Percentiles rank a stretch among this genome's conserved stretches.
Evolutionary conservation across 2,888 invertebrate genomes (phyloP).

Genomic region (Pristionchus japonicus): DNA sequence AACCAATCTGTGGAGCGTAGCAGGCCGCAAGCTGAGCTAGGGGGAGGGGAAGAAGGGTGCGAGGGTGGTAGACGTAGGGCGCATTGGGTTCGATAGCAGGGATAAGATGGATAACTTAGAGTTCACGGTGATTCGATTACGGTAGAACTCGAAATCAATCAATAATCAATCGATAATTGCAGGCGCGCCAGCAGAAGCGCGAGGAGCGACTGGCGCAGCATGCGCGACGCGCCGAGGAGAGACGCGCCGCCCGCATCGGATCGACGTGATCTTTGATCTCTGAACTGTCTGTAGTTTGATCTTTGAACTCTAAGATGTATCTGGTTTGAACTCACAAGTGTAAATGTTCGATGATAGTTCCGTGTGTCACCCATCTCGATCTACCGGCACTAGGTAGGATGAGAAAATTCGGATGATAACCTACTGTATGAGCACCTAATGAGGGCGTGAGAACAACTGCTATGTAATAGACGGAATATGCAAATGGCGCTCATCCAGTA

Average conservation of each 20-base stretch:
- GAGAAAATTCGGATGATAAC: no score
- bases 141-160: not conserved
- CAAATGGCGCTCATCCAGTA: no score
- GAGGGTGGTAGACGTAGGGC: not conserved
- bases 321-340: not conserved
- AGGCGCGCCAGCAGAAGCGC: constrained; percentile 8
- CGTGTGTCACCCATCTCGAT: not conserved
- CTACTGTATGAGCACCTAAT: no score
- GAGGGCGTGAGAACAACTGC: no score
- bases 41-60: not conserved
- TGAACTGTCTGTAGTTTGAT: not conserved
- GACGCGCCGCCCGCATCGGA: not conserved
- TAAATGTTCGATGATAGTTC: not conserved
- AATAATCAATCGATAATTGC: not conserved
- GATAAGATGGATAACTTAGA: not conserved
- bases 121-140: not conserved
- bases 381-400: no score
- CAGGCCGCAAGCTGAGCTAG: not conserved
- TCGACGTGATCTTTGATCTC: constrained; percentile 41
- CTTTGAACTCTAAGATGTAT: not conserved
- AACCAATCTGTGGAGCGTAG: not conserved
- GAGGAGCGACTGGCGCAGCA: constrained; percentile 37
- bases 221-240: constrained; percentile 31
- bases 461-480: no score
- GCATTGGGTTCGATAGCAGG: not conserved